Evolutionary conservation across 2,113 vertebrate species (phyloP).

Genomic region (Tonatia bakeri): DNA sequence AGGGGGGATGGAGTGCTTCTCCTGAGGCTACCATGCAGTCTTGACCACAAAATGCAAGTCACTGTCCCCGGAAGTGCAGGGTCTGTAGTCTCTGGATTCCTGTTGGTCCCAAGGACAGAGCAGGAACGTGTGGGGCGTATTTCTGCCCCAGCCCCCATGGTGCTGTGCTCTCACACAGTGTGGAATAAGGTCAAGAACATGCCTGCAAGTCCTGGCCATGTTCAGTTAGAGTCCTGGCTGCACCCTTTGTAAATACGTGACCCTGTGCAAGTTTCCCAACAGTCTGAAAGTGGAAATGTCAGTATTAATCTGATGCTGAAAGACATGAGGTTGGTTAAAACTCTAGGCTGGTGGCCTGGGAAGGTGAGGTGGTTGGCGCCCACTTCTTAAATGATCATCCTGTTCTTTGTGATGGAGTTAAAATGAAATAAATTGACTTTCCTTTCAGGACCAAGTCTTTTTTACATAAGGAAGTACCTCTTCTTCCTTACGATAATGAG

Average conservation of each 20-base stretch:
- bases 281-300: background rate
- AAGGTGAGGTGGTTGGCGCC: rapidly evolving
- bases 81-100: background rate
- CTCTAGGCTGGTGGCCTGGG: background rate
- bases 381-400: no score
- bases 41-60: background rate
- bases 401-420: background rate
- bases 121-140: background rate
- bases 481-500: background rate
- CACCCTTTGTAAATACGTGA: background rate
- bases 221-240: background rate
- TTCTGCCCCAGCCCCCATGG: background rate
- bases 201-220: background rate
- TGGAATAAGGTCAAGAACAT: background rate
- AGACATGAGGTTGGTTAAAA: background rate
- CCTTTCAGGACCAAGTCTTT: background rate
- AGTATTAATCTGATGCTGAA: background rate
- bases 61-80: background rate
- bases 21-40: background rate
- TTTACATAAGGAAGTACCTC: background rate
- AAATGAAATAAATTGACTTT: background rate
- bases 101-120: background rate
- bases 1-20: no score
- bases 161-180: background rate
- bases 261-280: background rate